Evolutionary conservation across 2,113 vertebrate genomes (phyloP), one percentile per base, ranked within the genome.

Genomic region (Actenoides lindsayi): DNA sequence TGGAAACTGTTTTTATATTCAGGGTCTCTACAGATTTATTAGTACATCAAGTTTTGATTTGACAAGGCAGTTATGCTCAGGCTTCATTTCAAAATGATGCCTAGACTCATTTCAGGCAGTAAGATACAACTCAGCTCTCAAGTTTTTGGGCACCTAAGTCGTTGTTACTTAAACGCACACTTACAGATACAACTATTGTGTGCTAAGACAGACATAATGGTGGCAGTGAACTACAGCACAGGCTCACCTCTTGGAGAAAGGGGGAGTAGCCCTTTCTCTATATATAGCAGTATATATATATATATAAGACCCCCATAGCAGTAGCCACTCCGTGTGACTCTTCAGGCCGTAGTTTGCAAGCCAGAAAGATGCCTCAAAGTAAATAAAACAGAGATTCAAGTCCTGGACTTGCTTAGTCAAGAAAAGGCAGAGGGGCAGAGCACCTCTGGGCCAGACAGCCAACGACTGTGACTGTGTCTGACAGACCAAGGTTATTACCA

Each of bases 151-250:
- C 13, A 8, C 3, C 6, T 6, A 28, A 21, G n/a, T 3, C 74
- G 35, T 23, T 56, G 28, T 44, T 46, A 20, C 28, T 48, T 54
- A 17, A 0, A 0, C 1, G 27, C 56, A 48, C 23, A 15, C 37
- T 3, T 5, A 11, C 12, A 68, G 42, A 18, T 30, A 76, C 53
- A 28, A 1, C 24, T 10, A 10, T 1, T 10, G 13, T 4, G n/a
- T 62, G 19, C 46, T 15, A 30, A 3, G 10, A 13, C 30, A 48
- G 28, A n/a, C 16, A 3, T 21, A 46, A 0, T 0, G 1, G 35
- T 20, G 30, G 23, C 67, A 54, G 35, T 7, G 46, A 37, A 4
- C 5, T 30, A 31, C 9, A 44, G 69, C 53, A 5, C 33, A 41
- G 44, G 33, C 20, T 73, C 13, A 35, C 33, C 30, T 51, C 46